Base-by-base conservation (phyloP, 1,140 invertebrate species). In the Panulirus ornatus region DNA sequence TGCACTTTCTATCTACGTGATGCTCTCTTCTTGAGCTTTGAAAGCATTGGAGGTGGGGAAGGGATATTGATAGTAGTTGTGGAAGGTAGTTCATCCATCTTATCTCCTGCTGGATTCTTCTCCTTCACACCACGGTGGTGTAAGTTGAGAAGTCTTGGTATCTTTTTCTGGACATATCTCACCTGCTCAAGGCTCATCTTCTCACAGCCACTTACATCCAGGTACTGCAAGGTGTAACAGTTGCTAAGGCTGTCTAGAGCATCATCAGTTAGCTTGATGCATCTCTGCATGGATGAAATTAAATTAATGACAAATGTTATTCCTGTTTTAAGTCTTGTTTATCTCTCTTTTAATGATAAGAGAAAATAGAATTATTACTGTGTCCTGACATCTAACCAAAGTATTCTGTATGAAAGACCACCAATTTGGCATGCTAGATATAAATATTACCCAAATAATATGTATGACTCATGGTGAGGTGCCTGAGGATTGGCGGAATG, bases 251-350 rank as follows among this genome's bases (percentile, higher is more conserved):
- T 94, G 84, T 95, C 94, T 27, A 96, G 93, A 51, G 95, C 94
- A 87, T 94, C 94, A 93, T 96, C 95, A 0, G 96, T 96, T 27
- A 97, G 92, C 92, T 95, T 95, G 91, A 95, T 95, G 93, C 96
- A 97, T 75, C 95, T 95, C 94, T 96, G 95, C 5, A 95, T 91
- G 82, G 78, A 92, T 94, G 95, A 95, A 92, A 81, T 38, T 75
- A 44, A 34, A 11, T 51, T 73, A 8, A 40, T 19, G 27, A 78
- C 5, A n/a, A n/a, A n/a, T n/a, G n/a, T n/a, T n/a, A n/a, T n/a
- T n/a, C n/a, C n/a, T n/a, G n/a, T n/a, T n/a, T n/a, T n/a, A n/a
- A n/a, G n/a, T n/a, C n/a, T n/a, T n/a, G n/a, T n/a, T n/a, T n/a
- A n/a, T n/a, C n/a, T n/a, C n/a, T n/a, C n/a, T n/a, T n/a, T n/a